A percentile compares a stretch with the other conserved stretches of the same genome.
Conservation (phyloP, 2,113 vertebrate genomes). For the Nanorana parkeri region DNA sequence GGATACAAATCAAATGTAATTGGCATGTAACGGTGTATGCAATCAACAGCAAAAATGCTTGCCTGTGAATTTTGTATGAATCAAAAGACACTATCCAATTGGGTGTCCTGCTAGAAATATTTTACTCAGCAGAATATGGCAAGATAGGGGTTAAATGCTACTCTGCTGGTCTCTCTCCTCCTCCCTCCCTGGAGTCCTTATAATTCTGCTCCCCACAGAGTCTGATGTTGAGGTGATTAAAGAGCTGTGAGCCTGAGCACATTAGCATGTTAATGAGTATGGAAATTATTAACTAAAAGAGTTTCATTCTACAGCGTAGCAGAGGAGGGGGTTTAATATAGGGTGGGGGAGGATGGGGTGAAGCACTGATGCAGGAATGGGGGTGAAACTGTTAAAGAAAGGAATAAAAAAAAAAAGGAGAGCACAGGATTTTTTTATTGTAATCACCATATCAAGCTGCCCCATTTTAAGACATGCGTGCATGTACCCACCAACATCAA, state of each 20-base stretch:
- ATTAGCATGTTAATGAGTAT: constrained; percentile 41
- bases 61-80: background rate
- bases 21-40: background rate
- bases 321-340: constrained; percentile 43
- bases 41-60: background rate
- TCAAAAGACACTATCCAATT: constrained; percentile 5
- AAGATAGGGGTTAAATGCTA: constrained; percentile 43
- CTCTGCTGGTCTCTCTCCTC: constrained; percentile 43
- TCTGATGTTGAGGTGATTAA: constrained; percentile 14
- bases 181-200: constrained; percentile 56
- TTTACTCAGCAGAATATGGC: background rate
- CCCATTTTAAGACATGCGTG: background rate
- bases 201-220: constrained; percentile 57
- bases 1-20: background rate
- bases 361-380: constrained; percentile 39
- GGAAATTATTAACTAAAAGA: constrained; percentile 40
- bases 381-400: constrained; percentile 19
- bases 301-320: constrained; percentile 35
- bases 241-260: constrained; percentile 38
- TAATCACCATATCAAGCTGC: background rate
- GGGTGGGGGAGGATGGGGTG: constrained; percentile 30
- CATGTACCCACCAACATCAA: constrained; percentile 21
- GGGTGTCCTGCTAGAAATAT: constrained; percentile 5
- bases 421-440: background rate
- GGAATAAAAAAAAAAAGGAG: constrained; percentile 29